A percentile compares a stretch with the other conserved stretches of the same genome.
Conservation (phyloP, 2,113 vertebrate genomes). For the Apodemus sylvaticus region DNA sequence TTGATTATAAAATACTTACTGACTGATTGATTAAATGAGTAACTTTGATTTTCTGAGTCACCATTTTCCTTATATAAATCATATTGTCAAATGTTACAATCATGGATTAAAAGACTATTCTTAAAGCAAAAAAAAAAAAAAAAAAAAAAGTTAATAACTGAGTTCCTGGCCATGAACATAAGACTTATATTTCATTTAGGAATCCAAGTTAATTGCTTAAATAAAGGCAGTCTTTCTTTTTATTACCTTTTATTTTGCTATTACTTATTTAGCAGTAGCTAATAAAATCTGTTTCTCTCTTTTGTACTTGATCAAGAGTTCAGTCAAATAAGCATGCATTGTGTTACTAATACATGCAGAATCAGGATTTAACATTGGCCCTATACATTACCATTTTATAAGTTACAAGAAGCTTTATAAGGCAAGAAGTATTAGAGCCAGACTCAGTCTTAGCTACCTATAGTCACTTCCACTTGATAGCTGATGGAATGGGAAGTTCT, state of each 20-base stretch:
- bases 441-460: background rate
- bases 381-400: background rate
- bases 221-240: background rate
- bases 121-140: background rate
- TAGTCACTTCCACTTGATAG: background rate
- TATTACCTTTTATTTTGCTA: background rate
- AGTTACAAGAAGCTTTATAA: background rate
- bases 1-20: background rate
- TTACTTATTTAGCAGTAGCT: background rate
- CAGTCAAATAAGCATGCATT: background rate
- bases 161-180: background rate
- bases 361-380: background rate
- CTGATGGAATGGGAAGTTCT: background rate
- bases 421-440: background rate
- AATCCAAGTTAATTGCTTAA: background rate
- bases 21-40: background rate
- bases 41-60: background rate
- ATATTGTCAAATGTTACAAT: background rate
- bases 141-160: background rate
- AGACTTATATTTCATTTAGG: background rate
- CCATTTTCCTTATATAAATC: background rate
- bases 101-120: background rate
- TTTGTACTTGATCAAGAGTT: background rate
- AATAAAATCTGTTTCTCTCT: background rate
- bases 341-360: background rate